Percentiles rank a stretch among this genome's conserved stretches.
phyloP scores from a whole-genome alignment of 2,888 invertebrate genomes.

The Tupiocoris notatus region DNA sequence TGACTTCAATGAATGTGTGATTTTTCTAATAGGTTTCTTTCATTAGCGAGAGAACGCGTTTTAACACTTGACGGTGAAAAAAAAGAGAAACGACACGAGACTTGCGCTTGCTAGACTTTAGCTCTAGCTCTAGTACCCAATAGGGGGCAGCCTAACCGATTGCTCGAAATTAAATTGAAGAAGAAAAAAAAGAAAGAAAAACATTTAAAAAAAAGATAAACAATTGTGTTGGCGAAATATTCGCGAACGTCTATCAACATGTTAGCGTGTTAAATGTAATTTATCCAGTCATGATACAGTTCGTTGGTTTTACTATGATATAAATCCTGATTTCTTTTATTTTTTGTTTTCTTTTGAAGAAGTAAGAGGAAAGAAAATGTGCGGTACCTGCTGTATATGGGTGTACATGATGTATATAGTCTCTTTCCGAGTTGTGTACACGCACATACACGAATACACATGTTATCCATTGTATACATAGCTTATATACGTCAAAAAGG shows the following conservation, averaged over 20 bases:
- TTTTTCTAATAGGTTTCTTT: slow-evolving; percentile 36
- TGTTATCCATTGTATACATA: slow-evolving; percentile 33
- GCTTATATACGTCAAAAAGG: not conserved
- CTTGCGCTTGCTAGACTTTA: slow-evolving; percentile 34
- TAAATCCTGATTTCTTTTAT: slow-evolving; percentile 23
- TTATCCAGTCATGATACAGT: slow-evolving; percentile 30
- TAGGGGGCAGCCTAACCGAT: slow-evolving; percentile 41
- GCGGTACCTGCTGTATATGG: slow-evolving; percentile 25
- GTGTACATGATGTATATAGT: slow-evolving; percentile 42
- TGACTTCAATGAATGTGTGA: slow-evolving; percentile 39
- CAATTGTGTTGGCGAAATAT: slow-evolving; percentile 15
- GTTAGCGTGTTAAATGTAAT: slow-evolving; percentile 23
- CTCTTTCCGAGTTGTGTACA: slow-evolving; percentile 40
- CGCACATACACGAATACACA: slow-evolving; percentile 35
- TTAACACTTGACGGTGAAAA: slow-evolving; percentile 16
- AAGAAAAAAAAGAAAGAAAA: not conserved
- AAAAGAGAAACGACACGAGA: slow-evolving; percentile 28
- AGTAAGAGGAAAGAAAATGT: slow-evolving; percentile 17
- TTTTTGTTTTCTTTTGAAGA: too few relatives aligned
- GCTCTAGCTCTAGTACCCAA: slow-evolving; percentile 34
- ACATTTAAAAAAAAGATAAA: too few relatives aligned
- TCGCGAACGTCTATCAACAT: not conserved
- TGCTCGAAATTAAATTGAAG: slow-evolving; percentile 21
- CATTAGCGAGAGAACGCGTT: slow-evolving; percentile 21
- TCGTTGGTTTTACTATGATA: slow-evolving; percentile 34